phyloP scores from a whole-genome alignment of 1,140 invertebrate species.

The Lerema accius region DNA sequence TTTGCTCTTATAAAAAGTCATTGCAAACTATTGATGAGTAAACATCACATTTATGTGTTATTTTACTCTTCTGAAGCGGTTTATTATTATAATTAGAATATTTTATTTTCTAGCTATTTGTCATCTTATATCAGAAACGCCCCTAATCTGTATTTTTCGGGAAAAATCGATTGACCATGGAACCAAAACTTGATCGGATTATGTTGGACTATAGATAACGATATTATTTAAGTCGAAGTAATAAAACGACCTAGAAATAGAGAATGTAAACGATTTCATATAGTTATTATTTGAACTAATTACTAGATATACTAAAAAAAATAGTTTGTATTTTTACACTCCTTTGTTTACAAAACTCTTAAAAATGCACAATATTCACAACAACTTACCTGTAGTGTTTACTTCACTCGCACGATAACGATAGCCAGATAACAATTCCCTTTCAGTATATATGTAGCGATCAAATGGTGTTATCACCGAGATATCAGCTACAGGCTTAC shows the following conservation, averaged over 20 bases:
- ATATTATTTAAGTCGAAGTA: not conserved
- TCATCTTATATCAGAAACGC: too few relatives aligned
- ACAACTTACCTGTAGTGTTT: conserved; percentile 13
- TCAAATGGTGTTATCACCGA: conserved; percentile 15
- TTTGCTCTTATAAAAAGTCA: too few relatives aligned
- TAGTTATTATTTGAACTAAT: too few relatives aligned
- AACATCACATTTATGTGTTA: too few relatives aligned
- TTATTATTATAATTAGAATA: too few relatives aligned
- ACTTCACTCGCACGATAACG: conserved; percentile 15
- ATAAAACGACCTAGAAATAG: too few relatives aligned
- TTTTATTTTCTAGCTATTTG: too few relatives aligned
- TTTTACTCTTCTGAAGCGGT: too few relatives aligned
- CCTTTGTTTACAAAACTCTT: not conserved
- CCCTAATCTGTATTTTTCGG: not conserved
- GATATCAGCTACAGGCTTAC: conserved; percentile 39
- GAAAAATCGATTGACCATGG: not conserved
- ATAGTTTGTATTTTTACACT: not conserved
- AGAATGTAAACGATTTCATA: too few relatives aligned
- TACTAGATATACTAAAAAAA: conserved; percentile 1
- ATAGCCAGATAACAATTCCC: conserved; percentile 4
- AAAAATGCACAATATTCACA: conserved; percentile 8
- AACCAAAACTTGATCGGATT: not conserved
- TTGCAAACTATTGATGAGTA: too few relatives aligned
- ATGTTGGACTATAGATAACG: not conserved
- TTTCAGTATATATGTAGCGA: conserved; percentile 29